Evolutionary conservation across 2,113 vertebrate species (phyloP), one percentile per base, ranked within the genome.

Genomic region (Pongo pygmaeus): DNA sequence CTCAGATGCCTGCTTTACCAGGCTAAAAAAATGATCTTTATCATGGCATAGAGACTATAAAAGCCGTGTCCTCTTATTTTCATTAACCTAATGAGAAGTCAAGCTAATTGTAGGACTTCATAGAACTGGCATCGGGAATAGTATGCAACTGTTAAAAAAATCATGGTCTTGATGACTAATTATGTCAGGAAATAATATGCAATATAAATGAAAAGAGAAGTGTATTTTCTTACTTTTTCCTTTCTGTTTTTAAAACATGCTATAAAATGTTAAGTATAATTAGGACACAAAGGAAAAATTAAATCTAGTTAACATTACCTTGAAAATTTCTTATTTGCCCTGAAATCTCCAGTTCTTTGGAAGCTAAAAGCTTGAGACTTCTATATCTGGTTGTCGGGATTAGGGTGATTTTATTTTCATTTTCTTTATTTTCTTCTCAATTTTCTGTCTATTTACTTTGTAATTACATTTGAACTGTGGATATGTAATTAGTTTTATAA

Each of bases 391-490:
- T 32, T 81, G n/a, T 96, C 57, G 57, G 72, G 67, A 55, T 85
- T 83, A 80, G 46, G 77, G 35, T 10, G 18, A 52, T 80, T 94
- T 91, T 67, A 61, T 92, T 92, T 97, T 84, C 23, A 43, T 67
- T 88, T 87, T 69, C n/a, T 78, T 79, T 75, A 52, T 43, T 84
- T 72, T 64, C 8, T 20, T 27, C 14, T 88, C 90, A 23, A 9
- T 89, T 96, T 95, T 86, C 23, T 43, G 70, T 61, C 46, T 86
- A 35, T 93, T 89, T 97, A n/a, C 50, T 94, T 52, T 95, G 38
- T 40, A 84, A 78, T 86, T 86, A 48, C 25, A 17, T 64, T 89
- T 88, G 70, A 75, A 64, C 23, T 38, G 2, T 75, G 72, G 77
- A 92, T 46, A 22, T 30, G 4, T 78, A 92, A 92, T 83, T 80